Base-by-base conservation (phyloP, 2,113 vertebrate genomes). In the Thryonomys swinderianus region DNA sequence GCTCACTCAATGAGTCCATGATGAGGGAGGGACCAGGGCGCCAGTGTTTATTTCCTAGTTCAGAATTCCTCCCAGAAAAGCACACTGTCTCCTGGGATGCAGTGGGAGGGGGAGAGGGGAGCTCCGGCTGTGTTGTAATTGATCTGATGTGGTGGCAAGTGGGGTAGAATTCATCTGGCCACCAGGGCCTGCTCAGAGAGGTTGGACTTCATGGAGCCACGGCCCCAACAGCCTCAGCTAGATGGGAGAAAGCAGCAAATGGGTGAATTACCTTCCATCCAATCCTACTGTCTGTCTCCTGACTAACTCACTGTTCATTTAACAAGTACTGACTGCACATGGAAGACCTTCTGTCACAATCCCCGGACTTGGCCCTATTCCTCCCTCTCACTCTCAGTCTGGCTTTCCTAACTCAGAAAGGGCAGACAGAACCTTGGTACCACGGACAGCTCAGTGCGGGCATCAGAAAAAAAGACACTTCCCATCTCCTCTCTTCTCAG, bases 191-290 rank as follows among this genome's bases (percentile, higher is more conserved):
- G n/a, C 78, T 66, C 67, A 76, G 27, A 79, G 20, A 83, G n/a
- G 51, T 9, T 3, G 64, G 62, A 51, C 74, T 76, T 87, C 83
- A 20, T 81, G 40, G 40, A 94, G 20, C 40, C 78, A 74, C 18
- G 3, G 11, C 82, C 32, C 30, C 79, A 80, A 69, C 9, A 83
- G 55, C 61, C 25, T 95, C 23, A 14, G 7, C 30, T 61, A 83
- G 18, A 57, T 85, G 20, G 57, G 82, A 92, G 82, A 82, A 93
- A 94, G 66, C 40, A 94, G 67, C 37, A 80, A 66, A 74, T 34
- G 40, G 51, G 42, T 48, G 67, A 85, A 85, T 90, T 79, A 51
- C 78, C 67, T 91, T 86, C 85, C 30, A 92, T 61, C 66, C 32
- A 76, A 61, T 37, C 32, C 40, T 53, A 76, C 51, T 80, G 7